Evolutionary conservation across 2,888 invertebrate genomes (phyloP), one percentile per base, ranked within the genome.

Genomic region (Isoperla grammatica): DNA sequence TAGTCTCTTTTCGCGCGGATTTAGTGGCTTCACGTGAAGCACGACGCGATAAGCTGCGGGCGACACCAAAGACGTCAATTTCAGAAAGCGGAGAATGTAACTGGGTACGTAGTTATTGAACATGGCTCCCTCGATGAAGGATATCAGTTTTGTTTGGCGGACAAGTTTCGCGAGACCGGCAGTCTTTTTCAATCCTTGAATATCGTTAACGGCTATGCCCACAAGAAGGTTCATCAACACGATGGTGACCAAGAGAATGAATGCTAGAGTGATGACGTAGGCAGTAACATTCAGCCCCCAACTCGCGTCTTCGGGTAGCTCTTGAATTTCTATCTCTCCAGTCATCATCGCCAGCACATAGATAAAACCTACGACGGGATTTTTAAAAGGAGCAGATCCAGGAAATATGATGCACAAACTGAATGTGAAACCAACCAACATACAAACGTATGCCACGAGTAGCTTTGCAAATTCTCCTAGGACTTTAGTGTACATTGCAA

Each of bases 301-400:
- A 0, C 69, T 68, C 0, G 68, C 67, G 23, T 71, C 70, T 67
- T 87, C 86, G 50, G 89, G 80, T 49, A 89, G 73, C 29, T 6
- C 5, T 70, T 88, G 88, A 63, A 91, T 78, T 71, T 88, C 88
- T 67, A 90, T 76, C 72, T 91, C 91, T 0, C 91, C 91, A 6
- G 90, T 90, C 90, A 91, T 91, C 90, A 91, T 91, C 0, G 90
- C 90, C 61, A 91, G 73, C 3, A 91, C 89, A 1, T 90, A 88
- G 61, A 91, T 89, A 63, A 91, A 83, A 8, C 90, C 90, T 75
- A 89, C 88, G 66, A 90, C 87, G 0, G 90, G 90, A 74, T 90
- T 89, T 11, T 88, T 86, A 70, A 91, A 90, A 0, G 88, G 86
- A 12, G 87, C 86, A 0, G 88, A 87, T 64, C 86, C 85, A 2